Evolutionary conservation across 1,140 invertebrate genomes (phyloP), one percentile per base, ranked within the genome.

Genomic region (Andrena cerasifolii): DNA sequence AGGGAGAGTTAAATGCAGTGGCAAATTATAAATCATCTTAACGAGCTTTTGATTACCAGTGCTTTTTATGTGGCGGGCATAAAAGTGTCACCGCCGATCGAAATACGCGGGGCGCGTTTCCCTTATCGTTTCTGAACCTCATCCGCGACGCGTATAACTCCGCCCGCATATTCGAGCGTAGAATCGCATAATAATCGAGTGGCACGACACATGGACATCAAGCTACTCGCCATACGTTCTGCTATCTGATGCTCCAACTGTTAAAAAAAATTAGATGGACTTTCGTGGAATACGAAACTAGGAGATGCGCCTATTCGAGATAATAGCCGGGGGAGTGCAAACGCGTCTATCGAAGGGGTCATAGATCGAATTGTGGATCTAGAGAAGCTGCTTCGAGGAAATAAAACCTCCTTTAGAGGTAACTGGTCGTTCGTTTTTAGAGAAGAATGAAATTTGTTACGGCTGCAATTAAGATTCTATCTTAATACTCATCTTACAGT

Each of bases 41-140:
- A 90, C 87, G 89, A 91, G 87, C 73, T 88, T 91, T 90, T 90
- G 88, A 91, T 91, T 90, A 87, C 85, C 82, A 45, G 73, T 40
- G 72, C 33, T 65, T 86, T 80, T 83, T 84, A 78, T 80, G 67
- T 71, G 63, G 53, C 71, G 36, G 49, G 78, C 79, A 87, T 86
- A 88, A 87, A 89, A 87, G 78, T 89, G 86, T 89, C 88, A 89
- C 83, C 84, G 53, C 63, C 79, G 72, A 83, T 85, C 83, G 73
- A 74, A 80, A 85, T 56, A 62, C 56, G 74, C 54, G 3, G 36
- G 47, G 31, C 78, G 36, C 54, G 67, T 72, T 79, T 61, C 54
- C 65, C 80, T 82, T 77, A 77, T 80, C 61, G 43, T 33, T 45
- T 33, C 31, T n/a, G 24, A 54, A 63, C 56, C 81, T 78, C 76